Evolutionary conservation across 2,888 invertebrate species (phyloP), one percentile per base, ranked within the genome.

Genomic region (Nysson spinosus): DNA sequence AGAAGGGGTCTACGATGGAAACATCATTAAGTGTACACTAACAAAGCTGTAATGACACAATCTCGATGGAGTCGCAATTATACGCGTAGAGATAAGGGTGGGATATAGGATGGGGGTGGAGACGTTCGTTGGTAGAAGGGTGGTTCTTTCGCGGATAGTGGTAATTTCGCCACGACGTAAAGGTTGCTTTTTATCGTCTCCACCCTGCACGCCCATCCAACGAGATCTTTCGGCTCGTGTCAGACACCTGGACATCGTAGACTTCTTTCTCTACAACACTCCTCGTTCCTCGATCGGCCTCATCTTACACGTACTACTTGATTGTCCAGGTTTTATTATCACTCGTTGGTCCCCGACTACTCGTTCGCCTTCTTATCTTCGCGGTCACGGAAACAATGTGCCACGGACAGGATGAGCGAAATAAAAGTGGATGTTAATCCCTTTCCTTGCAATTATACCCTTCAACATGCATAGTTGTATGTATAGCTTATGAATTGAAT

Each of bases 251-350:
- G 49, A 40, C 16, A 58, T 70, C 51, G 46, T 28, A 22, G 39
- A 47, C 49, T 57, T 46, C 39, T 52, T 58, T 58, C 35, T 49
- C 56, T 52, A 62, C 69, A 34, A 52, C 26, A 26, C 14, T 40
- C 19, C 51, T 49, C 44, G 56, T 54, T 63, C 49, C 63, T 49
- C 69, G 43, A 55, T 51, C 49, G 30, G 44, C 46, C 58, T 47
- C 63, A 68, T 77, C 80, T 79, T 77, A 71, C 75, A 67, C 69
- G 75, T 63, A 66, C 46, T 52, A 64, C 75, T 83, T 83, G 83
- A 83, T 84, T 83, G 84, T 77, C 77, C 80, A 64, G 78, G 66
- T 83, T 84, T 84, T 84, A 84, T 83, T 83, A 83, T 84, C 83
- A 83, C 84, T 84, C 75, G 77, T 71, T 63, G 73, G 70, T 65